Evolutionary conservation across 1,140 invertebrate genomes (phyloP), one percentile per base, ranked within the genome.

Genomic region (Chironomus striatipennis): DNA sequence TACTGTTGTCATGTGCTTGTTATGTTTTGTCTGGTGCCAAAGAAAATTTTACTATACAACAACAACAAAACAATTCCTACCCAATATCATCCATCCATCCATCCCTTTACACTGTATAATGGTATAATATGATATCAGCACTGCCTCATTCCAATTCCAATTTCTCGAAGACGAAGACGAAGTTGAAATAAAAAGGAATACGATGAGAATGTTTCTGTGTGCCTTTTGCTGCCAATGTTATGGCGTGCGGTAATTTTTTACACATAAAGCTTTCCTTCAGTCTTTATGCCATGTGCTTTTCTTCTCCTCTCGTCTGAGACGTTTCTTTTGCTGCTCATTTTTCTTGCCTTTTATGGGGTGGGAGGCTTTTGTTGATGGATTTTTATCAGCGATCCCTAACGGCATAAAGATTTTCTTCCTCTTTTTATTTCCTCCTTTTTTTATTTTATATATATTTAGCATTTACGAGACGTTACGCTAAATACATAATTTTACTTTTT

Each of bases 301-400:
- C n/a, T 12, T 57, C n/a, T 57, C 12, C 47, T 57, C 7, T 57
- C 12, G 47, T 57, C 47, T 57, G 12, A 57, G 47, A 57, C 47
- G 47, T 34, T n/a, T 34, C 24, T 34, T 34, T 34, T 34, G 24
- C 24, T 34, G 24, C 24, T 34, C 24, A 57, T 57, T 57, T 57
- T 57, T 57, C 47, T 57, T 57, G 5, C n/a, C 15, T 57, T 12
- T n/a, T 57, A 57, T 57, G 12, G 47, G 24, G n/a, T n/a, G n/a
- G 47, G 47, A 57, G 47, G 47, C 47, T 57, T 57, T 57, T 57
- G 47, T 57, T 57, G 47, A 57, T 57, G 47, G 47, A 57, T 57
- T 57, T 34, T 57, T 57, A 57, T 57, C 47, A 57, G 47, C 47
- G 47, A 57, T 57, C 47, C 47, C 47, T 57, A 57, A 57, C 47